These are phyloP conservation scores for Dendronephthya gigantea DNA, from an alignment of 64 coral and sea anemone species.

Conservation along the genomic window DNA sequence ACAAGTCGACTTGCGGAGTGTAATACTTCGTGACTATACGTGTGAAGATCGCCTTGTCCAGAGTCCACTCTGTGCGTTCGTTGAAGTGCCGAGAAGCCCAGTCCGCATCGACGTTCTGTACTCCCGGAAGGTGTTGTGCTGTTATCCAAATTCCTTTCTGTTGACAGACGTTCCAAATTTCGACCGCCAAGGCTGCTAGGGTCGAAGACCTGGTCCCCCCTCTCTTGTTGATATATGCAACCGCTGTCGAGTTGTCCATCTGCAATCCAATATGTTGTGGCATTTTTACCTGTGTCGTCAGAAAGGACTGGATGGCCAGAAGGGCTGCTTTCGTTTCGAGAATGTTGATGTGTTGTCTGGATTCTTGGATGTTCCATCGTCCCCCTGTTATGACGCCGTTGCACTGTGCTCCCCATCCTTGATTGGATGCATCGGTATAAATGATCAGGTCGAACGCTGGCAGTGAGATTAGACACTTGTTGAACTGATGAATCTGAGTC, in stretches of 20 bases:
- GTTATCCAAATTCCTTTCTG: constrained; percentile 20
- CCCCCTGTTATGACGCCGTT: constrained; percentile 24
- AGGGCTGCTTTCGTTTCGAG: constrained; percentile 35
- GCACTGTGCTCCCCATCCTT: constrained; percentile 41
- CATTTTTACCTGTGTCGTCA: background rate
- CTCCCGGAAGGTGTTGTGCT: constrained; percentile 33
- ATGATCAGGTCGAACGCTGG: constrained; percentile 21
- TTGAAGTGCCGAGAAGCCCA: constrained; percentile 36
- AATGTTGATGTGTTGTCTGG: constrained; percentile 35
- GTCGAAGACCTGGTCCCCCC: constrained; percentile 25
- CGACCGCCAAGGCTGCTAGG: constrained; percentile 25
- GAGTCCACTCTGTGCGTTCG: constrained; percentile 30
- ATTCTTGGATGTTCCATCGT: constrained; percentile 28
- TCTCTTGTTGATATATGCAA: constrained; percentile 38
- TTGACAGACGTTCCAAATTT: constrained; percentile 25
- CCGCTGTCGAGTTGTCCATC: constrained; percentile 57
- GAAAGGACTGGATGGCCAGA: constrained; percentile 18
- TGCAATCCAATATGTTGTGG: constrained; percentile 38
- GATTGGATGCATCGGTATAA: constrained; percentile 41
- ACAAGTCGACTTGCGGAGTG: constrained; percentile 30
- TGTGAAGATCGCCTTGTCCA: constrained; percentile 23
- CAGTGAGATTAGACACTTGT: background rate
- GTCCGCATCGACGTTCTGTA: constrained; percentile 31
- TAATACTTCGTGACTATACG: constrained; percentile 30
- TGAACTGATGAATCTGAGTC: background rate